These are phyloP conservation scores for Varanus salvator DNA, from an alignment of 2,113 vertebrate species.

Conservation along the genomic window DNA sequence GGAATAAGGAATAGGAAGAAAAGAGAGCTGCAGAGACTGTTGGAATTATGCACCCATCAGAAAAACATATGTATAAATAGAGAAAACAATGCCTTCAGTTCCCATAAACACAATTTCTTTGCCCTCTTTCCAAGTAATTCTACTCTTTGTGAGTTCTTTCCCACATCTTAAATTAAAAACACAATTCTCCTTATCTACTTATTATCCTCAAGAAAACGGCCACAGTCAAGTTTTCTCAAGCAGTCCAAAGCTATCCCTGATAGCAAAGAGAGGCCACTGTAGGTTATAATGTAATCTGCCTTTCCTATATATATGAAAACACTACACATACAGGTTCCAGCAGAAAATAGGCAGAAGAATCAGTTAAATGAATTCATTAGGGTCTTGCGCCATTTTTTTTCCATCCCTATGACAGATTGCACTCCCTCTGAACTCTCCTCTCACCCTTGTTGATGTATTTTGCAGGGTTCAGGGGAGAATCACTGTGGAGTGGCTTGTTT, in stretches of 20 bases:
- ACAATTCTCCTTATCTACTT: not conserved
- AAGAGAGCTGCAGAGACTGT: conserved; percentile 37
- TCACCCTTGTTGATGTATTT: not conserved
- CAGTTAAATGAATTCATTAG: not conserved
- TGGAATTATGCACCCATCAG: fast-evolving
- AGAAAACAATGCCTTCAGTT: not conserved
- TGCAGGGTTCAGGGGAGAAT: conserved; percentile 50
- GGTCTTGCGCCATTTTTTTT: not conserved
- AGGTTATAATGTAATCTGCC: not conserved
- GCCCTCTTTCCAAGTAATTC: not conserved
- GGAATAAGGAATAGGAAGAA: conserved; percentile 52
- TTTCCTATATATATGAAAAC: not conserved
- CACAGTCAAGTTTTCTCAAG: not conserved
- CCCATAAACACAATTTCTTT: not conserved
- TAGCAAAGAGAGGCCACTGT: not conserved
- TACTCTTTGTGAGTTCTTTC: not conserved
- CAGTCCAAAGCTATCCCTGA: not conserved
- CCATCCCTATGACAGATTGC: conserved; percentile 11
- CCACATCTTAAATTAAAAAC: conserved; percentile 10
- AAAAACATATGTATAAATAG: conserved; percentile 6
- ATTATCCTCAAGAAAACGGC: not conserved
- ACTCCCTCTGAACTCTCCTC: conserved; percentile 30
- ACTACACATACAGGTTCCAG: not conserved
- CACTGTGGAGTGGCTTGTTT: conserved; percentile 21
- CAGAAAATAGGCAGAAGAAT: not conserved